Percentiles rank a stretch among this genome's conserved stretches.
Conservation (phyloP, 1,140 invertebrate genomes). For the Aphaenogaster ashmeadi region DNA sequence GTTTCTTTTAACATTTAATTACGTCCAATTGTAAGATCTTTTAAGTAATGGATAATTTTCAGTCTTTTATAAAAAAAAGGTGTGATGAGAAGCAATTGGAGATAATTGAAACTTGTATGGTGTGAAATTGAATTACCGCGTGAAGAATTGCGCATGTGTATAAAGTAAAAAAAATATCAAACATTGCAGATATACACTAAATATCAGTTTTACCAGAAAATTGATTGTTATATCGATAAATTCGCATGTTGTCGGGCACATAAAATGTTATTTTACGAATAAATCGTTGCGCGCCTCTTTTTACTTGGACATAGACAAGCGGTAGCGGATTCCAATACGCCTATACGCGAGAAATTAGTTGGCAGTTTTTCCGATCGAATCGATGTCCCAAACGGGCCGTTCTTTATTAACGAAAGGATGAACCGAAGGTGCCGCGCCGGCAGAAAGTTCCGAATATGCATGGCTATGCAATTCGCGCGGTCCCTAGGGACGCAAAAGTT, state of each 20-base stretch:
- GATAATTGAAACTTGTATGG: not conserved
- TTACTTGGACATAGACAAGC: slow-evolving; percentile 1
- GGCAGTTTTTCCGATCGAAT: slow-evolving; percentile 64
- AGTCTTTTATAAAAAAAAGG: not conserved
- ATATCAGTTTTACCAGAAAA: slow-evolving; percentile 16
- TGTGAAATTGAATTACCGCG: slow-evolving; percentile 7
- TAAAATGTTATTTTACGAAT: slow-evolving; percentile 26
- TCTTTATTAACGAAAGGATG: slow-evolving; percentile 71
- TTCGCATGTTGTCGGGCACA: not conserved
- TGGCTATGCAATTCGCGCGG: slow-evolving; percentile 71
- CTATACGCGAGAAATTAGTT: slow-evolving; percentile 57
- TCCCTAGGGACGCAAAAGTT: slow-evolving; percentile 74
- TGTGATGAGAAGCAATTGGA: not conserved
- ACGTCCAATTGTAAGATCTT: not conserved
- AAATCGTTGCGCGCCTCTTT: slow-evolving; percentile 26
- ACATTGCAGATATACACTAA: not conserved
- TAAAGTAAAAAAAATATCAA: not conserved
- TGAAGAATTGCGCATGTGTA: not conserved
- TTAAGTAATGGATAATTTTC: slow-evolving; percentile 21
- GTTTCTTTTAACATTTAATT: slow-evolving; percentile 26
- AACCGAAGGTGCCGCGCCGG: slow-evolving; percentile 61
- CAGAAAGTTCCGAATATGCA: slow-evolving; percentile 76
- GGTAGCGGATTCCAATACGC: slow-evolving; percentile 3
- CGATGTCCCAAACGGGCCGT: slow-evolving; percentile 65
- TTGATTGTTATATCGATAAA: not conserved